These are phyloP conservation scores for Thunnus maccoyii DNA, from an alignment of 2,113 vertebrate genomes.

Conservation along the genomic window DNA sequence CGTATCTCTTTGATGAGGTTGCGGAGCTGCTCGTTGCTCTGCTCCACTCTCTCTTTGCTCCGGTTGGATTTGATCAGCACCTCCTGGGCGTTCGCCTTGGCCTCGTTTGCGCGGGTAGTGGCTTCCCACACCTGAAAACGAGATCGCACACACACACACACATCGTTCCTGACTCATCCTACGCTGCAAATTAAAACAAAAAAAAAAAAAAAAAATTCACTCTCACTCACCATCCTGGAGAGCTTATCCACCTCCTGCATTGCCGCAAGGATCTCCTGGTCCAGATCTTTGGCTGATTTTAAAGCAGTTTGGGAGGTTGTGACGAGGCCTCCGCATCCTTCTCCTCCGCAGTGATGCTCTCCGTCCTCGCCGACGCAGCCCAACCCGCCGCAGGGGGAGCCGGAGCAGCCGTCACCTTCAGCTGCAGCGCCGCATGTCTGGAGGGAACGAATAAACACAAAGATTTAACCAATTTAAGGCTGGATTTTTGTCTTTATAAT, in stretches of 20 bases:
- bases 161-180: neutral
- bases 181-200: too few species aligned
- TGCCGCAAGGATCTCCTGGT: slow-evolving; percentile 89
- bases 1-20: slow-evolving; percentile 94
- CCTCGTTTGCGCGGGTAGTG: slow-evolving; percentile 90
- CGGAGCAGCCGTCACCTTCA: slow-evolving; percentile 84
- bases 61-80: slow-evolving; percentile 91
- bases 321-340: slow-evolving; percentile 87
- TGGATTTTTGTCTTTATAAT: too few species aligned
- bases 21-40: slow-evolving; percentile 93
- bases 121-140: slow-evolving; percentile 91
- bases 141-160: neutral
- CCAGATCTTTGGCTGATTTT: slow-evolving; percentile 90
- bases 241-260: slow-evolving; percentile 95
- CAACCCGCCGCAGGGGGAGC: slow-evolving; percentile 89
- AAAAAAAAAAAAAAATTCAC: neutral
- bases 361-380: slow-evolving; percentile 85
- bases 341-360: slow-evolving; percentile 88
- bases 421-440: slow-evolving; percentile 90
- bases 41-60: slow-evolving; percentile 92
- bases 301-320: slow-evolving; percentile 82
- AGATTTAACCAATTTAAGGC: too few species aligned
- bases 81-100: slow-evolving; percentile 89
- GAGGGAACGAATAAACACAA: neutral
- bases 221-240: slow-evolving; percentile 89